phyloP scores from a whole-genome alignment of 2,888 invertebrate species.

The Eumerus sabulonum region DNA sequence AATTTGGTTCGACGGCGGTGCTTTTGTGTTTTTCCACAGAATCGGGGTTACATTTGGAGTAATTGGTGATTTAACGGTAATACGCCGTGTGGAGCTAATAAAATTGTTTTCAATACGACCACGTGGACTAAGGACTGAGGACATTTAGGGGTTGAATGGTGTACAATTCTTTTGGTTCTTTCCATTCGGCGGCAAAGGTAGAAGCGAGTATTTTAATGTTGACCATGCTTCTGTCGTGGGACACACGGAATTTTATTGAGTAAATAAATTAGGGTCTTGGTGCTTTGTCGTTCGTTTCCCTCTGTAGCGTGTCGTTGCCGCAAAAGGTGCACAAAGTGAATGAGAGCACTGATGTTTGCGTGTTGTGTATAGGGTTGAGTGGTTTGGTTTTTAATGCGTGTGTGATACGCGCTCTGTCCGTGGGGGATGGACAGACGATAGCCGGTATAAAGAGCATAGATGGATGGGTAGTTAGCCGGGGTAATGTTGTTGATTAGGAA shows the following conservation, averaged over 20 bases:
- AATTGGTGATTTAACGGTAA: constrained; percentile 68
- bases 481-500: constrained; percentile 68
- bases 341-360: constrained; percentile 7
- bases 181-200: not conserved
- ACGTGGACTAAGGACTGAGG: constrained; percentile 28
- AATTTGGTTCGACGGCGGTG: not conserved
- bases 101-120: constrained; percentile 61
- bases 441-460: constrained; percentile 36
- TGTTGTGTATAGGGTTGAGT: constrained; percentile 9
- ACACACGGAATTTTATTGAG: constrained; percentile 62
- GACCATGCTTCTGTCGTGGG: constrained; percentile 62
- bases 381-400: constrained; percentile 47
- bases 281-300: constrained; percentile 12
- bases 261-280: constrained; percentile 65
- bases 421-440: constrained; percentile 3
- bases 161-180: constrained; percentile 28
- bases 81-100: constrained; percentile 67
- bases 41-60: constrained; percentile 61
- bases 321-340: no score
- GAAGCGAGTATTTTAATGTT: constrained; percentile 52
- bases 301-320: no score
- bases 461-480: constrained; percentile 38
- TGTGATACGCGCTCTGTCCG: constrained; percentile 58
- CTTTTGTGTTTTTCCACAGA: constrained; percentile 20
- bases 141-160: constrained; percentile 51